Evolutionary conservation across 1,140 invertebrate genomes (phyloP), one percentile per base, ranked within the genome.

Genomic region (Cherax quadricarinatus): DNA sequence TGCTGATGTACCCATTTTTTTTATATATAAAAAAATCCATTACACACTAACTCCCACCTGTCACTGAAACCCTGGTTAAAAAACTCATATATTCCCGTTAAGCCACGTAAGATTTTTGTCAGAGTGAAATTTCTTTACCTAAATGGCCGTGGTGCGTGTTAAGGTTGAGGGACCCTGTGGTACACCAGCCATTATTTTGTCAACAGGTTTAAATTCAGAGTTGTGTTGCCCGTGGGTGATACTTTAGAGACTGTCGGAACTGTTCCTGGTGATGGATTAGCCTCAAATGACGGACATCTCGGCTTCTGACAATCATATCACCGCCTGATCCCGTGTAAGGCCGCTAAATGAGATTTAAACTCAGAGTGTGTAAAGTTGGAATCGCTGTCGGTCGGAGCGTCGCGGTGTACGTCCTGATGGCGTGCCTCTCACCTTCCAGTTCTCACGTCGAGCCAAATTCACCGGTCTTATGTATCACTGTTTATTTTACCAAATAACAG

Each of bases 401-500:
- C 41, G 88, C 21, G 62, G 80, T 1, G 9, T 73, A 75, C 88
- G 82, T 66, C 88, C 30, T 48, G 73, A 41, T 10, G 48, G 12
- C 82, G 16, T 51, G 3, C 73, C 41, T 12, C 41, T 48, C 49
- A 41, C 73, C 75, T 78, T 80, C 49, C 57, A 41, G 89, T 5
- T 62, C 83, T 51, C 83, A 73, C 73, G 82, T 87, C 73, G 80
- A 87, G 84, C 78, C 85, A 91, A 81, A 70, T 82, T 85, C 75
- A 57, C 73, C 86, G 89, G 86, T 86, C 75, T 86, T 84, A 66
- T 91, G 89, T 86, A 82, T 87, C 89, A 81, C 70, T 86, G 89
- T 91, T 91, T 91, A 91, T 91, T 91, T 82, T 91, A 86, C 78
- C 86, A 91, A 91, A 91, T 82, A 84, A 81, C 53, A 82, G 89